Conservation (phyloP, 2,113 vertebrate genomes). For the Lichenostomus cassidix region DNA sequence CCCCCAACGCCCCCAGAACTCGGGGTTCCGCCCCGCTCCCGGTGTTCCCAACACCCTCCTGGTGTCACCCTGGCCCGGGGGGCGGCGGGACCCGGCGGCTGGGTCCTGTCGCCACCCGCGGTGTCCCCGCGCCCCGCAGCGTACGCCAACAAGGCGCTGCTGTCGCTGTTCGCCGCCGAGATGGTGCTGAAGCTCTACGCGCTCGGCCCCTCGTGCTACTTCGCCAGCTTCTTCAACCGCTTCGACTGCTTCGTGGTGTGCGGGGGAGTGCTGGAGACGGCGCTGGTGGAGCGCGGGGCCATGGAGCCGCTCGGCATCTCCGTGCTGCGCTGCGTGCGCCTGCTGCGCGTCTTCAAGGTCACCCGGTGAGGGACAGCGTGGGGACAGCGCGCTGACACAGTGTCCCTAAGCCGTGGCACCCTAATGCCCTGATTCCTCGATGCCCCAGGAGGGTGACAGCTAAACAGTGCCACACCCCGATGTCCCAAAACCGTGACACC, state of each 20-base stretch:
- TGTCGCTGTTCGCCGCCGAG: neutral
- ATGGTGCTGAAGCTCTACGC: neutral
- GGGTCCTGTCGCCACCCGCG: too few species aligned
- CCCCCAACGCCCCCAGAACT: neutral
- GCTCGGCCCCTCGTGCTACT: neutral
- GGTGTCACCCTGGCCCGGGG: too few species aligned
- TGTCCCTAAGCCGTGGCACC: too few species aligned
- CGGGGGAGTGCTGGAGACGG: neutral
- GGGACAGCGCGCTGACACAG: neutral
- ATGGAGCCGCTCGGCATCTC: neutral
- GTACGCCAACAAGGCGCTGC: neutral
- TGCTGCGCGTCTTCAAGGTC: neutral
- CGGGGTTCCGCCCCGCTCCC: too few species aligned
- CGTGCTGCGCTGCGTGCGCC: neutral
- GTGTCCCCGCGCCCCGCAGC: neutral
- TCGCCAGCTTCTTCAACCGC: neutral
- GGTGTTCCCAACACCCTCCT: too few species aligned
- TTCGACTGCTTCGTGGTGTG: neutral
- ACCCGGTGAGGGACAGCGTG: neutral
- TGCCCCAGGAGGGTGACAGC: too few species aligned
- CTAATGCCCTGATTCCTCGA: too few species aligned
- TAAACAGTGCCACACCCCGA: too few species aligned
- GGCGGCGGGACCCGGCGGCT: too few species aligned
- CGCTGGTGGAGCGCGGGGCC: neutral
- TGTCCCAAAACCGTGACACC: too few species aligned